Evolutionary conservation across 2,113 vertebrate species (phyloP).

Genomic region (Eubucco bourcierii): DNA sequence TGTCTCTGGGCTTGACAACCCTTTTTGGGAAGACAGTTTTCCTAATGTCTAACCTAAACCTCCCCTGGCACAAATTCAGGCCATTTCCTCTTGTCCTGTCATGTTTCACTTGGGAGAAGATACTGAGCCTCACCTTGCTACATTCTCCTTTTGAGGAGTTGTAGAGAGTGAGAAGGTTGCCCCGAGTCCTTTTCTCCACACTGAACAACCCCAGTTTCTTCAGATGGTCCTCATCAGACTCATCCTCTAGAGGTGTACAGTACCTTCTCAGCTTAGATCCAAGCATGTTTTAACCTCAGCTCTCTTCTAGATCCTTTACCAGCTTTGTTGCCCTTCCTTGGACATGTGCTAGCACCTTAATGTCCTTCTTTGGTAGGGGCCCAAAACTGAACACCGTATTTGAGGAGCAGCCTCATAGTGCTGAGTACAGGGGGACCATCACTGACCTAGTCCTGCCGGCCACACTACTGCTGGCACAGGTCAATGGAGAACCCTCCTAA

Average conservation of each 20-base stretch:
- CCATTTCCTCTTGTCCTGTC: background rate
- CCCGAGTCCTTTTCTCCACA: background rate
- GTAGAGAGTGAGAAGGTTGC: background rate
- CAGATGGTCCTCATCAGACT: background rate
- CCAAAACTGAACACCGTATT: background rate
- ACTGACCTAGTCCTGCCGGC: background rate
- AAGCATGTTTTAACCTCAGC: no score
- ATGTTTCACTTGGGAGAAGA: background rate
- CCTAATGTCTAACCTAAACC: background rate
- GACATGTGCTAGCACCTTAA: background rate
- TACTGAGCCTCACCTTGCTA: background rate
- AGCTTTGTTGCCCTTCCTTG: background rate
- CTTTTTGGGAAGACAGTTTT: background rate
- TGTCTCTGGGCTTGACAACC: background rate
- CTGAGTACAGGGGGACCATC: background rate
- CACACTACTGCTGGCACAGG: background rate
- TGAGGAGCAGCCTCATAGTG: background rate
- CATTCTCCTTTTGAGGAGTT: background rate
- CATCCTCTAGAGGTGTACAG: background rate
- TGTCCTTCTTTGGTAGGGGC: background rate
- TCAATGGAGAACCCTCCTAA: background rate
- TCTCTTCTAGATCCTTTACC: background rate
- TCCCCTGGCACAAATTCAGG: background rate
- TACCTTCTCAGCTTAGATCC: no score
- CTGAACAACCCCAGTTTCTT: background rate